Percentiles rank a stretch among this genome's conserved stretches.
These are phyloP conservation scores for Eretmochelys imbricata DNA, from an alignment of 2,113 vertebrate species.

Conservation along the genomic window DNA sequence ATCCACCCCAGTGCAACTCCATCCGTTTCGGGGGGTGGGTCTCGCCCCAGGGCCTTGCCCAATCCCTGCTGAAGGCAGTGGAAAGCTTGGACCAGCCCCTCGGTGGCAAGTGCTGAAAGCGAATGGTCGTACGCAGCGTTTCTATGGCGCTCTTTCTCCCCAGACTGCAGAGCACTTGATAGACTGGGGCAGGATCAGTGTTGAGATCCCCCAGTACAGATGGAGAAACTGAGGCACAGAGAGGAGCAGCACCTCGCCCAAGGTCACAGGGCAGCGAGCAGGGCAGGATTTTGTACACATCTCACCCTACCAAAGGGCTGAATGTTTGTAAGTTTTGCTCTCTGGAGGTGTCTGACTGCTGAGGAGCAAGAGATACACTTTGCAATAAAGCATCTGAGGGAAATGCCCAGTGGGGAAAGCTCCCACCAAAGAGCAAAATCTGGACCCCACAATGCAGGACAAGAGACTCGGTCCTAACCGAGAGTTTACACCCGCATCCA, in stretches of 20 bases:
- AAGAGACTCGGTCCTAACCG: background rate
- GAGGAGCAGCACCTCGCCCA: background rate
- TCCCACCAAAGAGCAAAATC: background rate
- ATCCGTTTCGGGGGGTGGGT: background rate
- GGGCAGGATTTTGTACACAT: background rate
- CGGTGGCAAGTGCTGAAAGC: background rate
- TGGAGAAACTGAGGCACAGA: background rate
- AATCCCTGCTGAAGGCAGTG: background rate
- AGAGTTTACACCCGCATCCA: background rate
- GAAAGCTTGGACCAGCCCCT: background rate
- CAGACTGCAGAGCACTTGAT: background rate
- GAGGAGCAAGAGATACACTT: background rate
- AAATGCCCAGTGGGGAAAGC: background rate
- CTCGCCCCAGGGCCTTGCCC: background rate
- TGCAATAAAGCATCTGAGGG: too few relatives aligned
- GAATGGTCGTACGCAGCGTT: background rate
- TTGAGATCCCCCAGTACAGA: background rate
- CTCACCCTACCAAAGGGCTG: background rate
- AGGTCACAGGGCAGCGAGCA: background rate
- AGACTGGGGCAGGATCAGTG: background rate
- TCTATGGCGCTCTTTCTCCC: background rate
- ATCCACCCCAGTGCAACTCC: background rate
- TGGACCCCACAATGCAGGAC: background rate
- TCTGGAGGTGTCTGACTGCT: background rate
- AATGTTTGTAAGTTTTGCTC: background rate